Evolutionary conservation across 2,888 invertebrate species (phyloP).

Genomic region (Plemyria rubiginata): DNA sequence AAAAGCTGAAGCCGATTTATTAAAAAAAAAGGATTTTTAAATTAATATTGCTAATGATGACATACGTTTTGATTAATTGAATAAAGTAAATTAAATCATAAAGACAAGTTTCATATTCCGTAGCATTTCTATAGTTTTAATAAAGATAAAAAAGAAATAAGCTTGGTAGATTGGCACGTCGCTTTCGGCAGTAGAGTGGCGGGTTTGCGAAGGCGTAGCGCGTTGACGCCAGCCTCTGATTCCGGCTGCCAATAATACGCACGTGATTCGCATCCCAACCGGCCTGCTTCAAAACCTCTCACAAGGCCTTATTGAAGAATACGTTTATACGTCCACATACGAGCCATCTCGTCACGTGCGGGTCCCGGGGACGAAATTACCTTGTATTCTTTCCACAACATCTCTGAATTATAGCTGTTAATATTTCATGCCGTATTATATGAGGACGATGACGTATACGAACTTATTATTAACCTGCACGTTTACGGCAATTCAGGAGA

Average conservation of each 20-base stretch:
- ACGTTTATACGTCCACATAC: conserved; percentile 54
- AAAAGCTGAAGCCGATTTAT: no score
- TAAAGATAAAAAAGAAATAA: conserved; percentile 14
- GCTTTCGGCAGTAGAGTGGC: conserved; percentile 42
- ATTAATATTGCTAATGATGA: no score
- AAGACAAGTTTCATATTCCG: not conserved
- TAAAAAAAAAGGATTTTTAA: no score
- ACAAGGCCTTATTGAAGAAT: conserved; percentile 61
- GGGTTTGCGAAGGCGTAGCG: conserved; percentile 47
- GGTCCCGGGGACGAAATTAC: conserved; percentile 38
- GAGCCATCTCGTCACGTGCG: conserved; percentile 52
- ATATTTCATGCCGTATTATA: conserved; percentile 34
- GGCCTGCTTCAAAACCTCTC: conserved; percentile 53
- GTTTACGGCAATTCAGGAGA: conserved; percentile 16
- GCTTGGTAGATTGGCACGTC: conserved; percentile 25
- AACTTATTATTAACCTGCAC: conserved; percentile 27
- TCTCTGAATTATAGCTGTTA: conserved; percentile 37
- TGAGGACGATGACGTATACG: conserved; percentile 26
- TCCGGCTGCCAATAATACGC: conserved; percentile 78
- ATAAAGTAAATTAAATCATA: not conserved
- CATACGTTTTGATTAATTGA: not conserved
- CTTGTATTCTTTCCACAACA: conserved; percentile 44
- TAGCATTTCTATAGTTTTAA: conserved; percentile 5
- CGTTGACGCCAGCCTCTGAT: conserved; percentile 70
- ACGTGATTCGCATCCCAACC: conserved; percentile 68